Conservation (phyloP, 2,113 vertebrate genomes). For the Oncorhynchus masou region DNA sequence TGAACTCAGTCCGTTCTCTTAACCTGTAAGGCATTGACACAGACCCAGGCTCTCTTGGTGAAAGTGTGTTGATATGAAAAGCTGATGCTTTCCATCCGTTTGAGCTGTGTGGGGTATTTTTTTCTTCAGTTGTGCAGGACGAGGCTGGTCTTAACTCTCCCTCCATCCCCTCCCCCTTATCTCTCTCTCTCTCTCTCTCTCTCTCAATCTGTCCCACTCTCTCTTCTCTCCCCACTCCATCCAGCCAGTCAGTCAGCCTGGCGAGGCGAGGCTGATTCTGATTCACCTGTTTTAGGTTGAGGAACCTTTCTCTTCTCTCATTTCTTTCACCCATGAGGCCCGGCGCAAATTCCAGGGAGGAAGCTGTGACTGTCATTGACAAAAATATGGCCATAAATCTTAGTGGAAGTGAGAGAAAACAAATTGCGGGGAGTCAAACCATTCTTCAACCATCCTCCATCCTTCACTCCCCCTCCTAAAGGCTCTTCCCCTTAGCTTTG, state of each 20-base stretch:
- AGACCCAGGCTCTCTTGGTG: not conserved
- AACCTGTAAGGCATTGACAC: slow-evolving; percentile 39
- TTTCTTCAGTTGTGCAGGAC: no score
- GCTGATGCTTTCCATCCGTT: slow-evolving; percentile 53
- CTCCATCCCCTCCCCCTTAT: no score
- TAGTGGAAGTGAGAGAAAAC: slow-evolving; percentile 9
- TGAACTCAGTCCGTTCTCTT: slow-evolving; percentile 17
- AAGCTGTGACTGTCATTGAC: slow-evolving; percentile 14
- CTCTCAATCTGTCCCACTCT: not conserved
- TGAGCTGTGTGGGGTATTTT: slow-evolving; percentile 24
- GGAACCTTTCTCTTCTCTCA: slow-evolving; percentile 14
- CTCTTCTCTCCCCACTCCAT: no score
- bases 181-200: not conserved
- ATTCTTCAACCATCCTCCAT: not conserved
- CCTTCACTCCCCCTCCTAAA: not conserved
- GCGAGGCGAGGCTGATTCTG: not conserved
- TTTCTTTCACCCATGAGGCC: not conserved
- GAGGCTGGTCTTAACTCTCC: not conserved
- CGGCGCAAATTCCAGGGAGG: slow-evolving; percentile 19
- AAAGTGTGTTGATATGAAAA: slow-evolving; percentile 39
- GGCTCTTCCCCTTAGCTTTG: slow-evolving; percentile 1
- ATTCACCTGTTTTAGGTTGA: slow-evolving; percentile 42
- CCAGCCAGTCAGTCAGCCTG: not conserved
- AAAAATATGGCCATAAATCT: slow-evolving; percentile 37
- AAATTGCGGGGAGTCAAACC: slow-evolving; percentile 28